Conservation (phyloP, 2,888 invertebrate genomes). For the Andrena haemorrhoa region DNA sequence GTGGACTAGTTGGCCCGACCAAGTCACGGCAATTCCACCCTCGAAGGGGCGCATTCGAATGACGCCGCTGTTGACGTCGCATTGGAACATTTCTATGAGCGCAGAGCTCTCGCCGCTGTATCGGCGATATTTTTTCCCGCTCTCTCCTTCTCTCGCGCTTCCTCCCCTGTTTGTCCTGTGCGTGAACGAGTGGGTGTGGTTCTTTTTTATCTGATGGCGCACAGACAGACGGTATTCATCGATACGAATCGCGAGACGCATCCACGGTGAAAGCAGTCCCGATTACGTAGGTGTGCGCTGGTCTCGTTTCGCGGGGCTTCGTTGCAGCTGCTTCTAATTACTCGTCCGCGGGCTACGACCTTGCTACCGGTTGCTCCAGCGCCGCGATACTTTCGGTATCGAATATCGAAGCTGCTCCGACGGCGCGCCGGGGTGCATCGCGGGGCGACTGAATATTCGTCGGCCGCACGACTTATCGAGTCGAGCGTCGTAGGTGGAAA, state of each 20-base stretch:
- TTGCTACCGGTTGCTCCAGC: background rate
- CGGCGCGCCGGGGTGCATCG: background rate
- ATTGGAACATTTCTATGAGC: constrained; percentile 24
- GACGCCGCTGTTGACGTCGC: constrained; percentile 19
- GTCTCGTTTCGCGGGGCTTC: constrained; percentile 3
- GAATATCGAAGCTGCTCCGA: constrained; percentile 36
- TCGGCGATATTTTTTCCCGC: constrained; percentile 20
- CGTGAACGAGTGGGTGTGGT: background rate
- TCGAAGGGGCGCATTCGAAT: constrained; percentile 18
- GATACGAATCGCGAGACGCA: constrained; percentile 9
- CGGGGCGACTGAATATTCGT: background rate
- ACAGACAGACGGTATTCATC: constrained; percentile 30
- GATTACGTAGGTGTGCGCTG: constrained; percentile 13
- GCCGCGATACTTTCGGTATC: constrained; percentile 39
- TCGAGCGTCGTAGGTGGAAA: background rate
- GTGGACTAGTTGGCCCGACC: background rate
- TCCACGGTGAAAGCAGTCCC: constrained; percentile 33
- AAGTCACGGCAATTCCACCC: constrained; percentile 18
- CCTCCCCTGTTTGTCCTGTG: background rate
- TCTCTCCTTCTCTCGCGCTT: background rate
- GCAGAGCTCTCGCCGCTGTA: background rate
- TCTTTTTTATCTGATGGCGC: constrained; percentile 6
- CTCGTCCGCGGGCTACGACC: constrained; percentile 22
- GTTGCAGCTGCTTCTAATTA: constrained; percentile 50
- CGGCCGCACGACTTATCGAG: background rate